Evolutionary conservation across 2,113 vertebrate species (phyloP).

Genomic region (Xenopus borealis): DNA sequence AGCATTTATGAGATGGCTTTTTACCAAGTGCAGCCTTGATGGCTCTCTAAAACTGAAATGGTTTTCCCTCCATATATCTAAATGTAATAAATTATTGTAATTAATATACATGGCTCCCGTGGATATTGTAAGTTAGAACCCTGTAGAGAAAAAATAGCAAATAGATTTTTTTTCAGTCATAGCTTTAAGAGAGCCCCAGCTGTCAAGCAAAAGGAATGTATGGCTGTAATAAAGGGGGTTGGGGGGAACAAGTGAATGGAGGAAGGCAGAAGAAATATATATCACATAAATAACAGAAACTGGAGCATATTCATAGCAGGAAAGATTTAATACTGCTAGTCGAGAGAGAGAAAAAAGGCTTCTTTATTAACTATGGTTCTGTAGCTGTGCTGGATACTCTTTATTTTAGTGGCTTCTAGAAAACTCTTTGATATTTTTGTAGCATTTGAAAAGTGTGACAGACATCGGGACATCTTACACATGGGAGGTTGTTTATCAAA

Average conservation of each 20-base stretch:
- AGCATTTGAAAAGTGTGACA: no score
- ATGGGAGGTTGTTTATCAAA: no score
- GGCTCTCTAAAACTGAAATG: not conserved
- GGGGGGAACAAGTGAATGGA: constrained; percentile 21
- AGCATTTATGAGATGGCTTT: constrained; percentile 4
- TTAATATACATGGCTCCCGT: constrained; percentile 31
- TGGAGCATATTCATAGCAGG: constrained; percentile 52
- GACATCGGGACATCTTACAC: no score
- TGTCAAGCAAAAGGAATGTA: constrained; percentile 54
- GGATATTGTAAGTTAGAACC: constrained; percentile 43
- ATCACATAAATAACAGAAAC: constrained; percentile 63
- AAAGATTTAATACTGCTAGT: constrained; percentile 58
- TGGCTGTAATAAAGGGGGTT: constrained; percentile 40
- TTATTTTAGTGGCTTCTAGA: not conserved
- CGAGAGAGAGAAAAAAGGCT: constrained; percentile 49
- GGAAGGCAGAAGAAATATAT: constrained; percentile 49
- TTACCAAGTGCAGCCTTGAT: not conserved
- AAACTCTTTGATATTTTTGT: no score
- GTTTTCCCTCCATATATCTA: constrained; percentile 20
- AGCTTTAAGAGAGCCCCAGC: constrained; percentile 55
- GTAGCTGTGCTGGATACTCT: not conserved
- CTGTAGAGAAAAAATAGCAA: constrained; percentile 41
- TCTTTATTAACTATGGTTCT: constrained; percentile 37
- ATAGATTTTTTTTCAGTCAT: constrained; percentile 47
- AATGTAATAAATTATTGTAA: constrained; percentile 32